Conservation (phyloP, 2,888 invertebrate species). For the Hydriomena furcata region DNA sequence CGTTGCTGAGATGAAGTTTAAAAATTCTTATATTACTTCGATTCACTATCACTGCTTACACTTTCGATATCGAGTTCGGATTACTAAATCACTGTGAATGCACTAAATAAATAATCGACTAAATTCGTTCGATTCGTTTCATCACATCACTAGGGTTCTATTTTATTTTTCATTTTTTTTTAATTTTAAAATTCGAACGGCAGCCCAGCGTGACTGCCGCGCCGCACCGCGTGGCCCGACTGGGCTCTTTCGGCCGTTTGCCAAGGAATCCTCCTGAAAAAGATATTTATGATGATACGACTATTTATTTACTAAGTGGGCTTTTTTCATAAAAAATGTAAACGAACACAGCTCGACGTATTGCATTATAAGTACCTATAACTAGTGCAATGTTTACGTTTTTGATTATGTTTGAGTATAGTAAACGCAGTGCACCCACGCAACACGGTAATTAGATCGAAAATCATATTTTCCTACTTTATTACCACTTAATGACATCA, state of each 20-base stretch:
- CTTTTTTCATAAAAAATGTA: constrained; percentile 8
- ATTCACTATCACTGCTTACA: constrained; percentile 44
- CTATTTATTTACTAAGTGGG: constrained; percentile 47
- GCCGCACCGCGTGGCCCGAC: constrained; percentile 71
- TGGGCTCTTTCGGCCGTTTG: constrained; percentile 73
- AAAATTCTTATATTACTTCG: constrained; percentile 32
- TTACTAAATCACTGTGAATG: constrained; percentile 20
- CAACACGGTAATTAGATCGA: too few relatives aligned
- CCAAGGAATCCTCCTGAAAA: constrained; percentile 77
- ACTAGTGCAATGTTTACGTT: neutral
- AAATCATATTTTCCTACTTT: too few relatives aligned
- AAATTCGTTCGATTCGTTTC: constrained; percentile 17
- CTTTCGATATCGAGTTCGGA: constrained; percentile 43
- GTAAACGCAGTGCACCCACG: too few relatives aligned
- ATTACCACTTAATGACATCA: too few relatives aligned
- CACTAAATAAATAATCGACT: constrained; percentile 32
- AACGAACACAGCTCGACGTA: constrained; percentile 2
- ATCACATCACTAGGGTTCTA: constrained; percentile 35
- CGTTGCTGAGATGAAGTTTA: constrained; percentile 23
- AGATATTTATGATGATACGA: constrained; percentile 77
- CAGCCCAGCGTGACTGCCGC: constrained; percentile 58
- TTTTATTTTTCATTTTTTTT: constrained; percentile 27
- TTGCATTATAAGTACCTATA: too few relatives aligned
- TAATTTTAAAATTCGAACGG: constrained; percentile 50
- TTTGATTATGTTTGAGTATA: constrained; percentile 2